Evolutionary conservation across 35 echinoderm and acorn worm genomes (phyloP), one percentile per base, ranked within the genome.

Genomic region (Stichopus chloronotus): DNA sequence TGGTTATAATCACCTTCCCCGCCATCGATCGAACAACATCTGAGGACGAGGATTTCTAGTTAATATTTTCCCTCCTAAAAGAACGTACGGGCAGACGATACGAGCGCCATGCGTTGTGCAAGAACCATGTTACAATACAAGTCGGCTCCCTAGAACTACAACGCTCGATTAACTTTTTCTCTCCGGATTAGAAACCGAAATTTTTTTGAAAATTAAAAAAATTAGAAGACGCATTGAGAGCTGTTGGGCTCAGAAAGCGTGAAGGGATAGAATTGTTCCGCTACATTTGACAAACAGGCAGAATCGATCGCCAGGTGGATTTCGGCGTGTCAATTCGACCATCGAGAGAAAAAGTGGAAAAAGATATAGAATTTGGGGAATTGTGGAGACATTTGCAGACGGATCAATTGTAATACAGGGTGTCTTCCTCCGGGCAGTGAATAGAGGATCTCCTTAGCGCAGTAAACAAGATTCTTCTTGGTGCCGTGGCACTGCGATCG

Each of bases 221-320:
- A 71, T 89, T 65, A 89, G 87, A 89, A 63, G 87, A 89, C 59
- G 59, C 52, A 54, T 69, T 89, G 87, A 61, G 61, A 89, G 87
- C 87, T 89, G 87, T 89, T 89, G 87, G 82, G 56, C 57, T 85
- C 82, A 58, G 82, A 89, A 72, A 89, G 87, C 87, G 87, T 89
- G 65, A 89, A 89, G 60, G 52, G 61, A 89, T 89, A 72, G 87
- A 89, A 89, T 89, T 89, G 87, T 89, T 89, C 59, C 87, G 87
- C 87, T 89, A 89, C 87, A 89, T 89, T 89, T 89, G 87, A 72
- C 87, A 89, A 89, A 89, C 87, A 89, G 87, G 87, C 59, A 89
- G 87, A 89, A 89, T 89, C 87, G 87, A 89, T 89, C 87, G 87
- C 87, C 87, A 89, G 87, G 87, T 89, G 87, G 87, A 83, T 71